Evolutionary conservation across 2,797 vertebrate genomes (phyloP).

Genomic region (Rhabdomys pumilio): DNA sequence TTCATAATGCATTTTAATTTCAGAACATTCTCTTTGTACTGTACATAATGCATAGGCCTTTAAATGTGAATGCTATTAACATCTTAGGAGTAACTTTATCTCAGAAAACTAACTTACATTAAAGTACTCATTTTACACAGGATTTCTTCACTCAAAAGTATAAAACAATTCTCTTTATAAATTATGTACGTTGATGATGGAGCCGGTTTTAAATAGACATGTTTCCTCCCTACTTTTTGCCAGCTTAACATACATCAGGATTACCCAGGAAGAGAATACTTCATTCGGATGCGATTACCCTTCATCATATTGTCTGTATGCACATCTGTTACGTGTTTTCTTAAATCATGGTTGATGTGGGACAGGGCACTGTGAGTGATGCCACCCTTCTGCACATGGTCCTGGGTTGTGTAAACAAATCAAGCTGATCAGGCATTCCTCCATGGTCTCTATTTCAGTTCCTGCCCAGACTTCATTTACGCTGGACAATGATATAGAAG

Average conservation of each 20-base stretch:
- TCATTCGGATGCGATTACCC: neutral
- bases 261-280: neutral
- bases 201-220: neutral
- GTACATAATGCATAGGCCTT: conserved; percentile 37
- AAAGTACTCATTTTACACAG: conserved; percentile 19
- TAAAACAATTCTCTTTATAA: neutral
- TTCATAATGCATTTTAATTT: conserved; percentile 14
- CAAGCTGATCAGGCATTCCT: neutral
- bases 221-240: neutral
- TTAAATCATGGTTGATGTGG: neutral
- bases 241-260: neutral
- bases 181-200: neutral
- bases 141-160: neutral
- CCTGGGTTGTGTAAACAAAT: neutral
- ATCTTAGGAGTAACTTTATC: conserved; percentile 11
- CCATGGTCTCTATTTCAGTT: neutral
- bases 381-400: neutral
- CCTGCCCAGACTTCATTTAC: neutral
- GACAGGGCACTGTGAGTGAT: neutral
- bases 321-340: neutral
- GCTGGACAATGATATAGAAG: neutral
- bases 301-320: neutral
- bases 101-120: conserved; percentile 61
- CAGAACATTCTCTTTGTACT: conserved; percentile 18
- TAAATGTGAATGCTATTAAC: neutral